Conservation (phyloP, 1,140 invertebrate genomes). For the Berghia stephanieae region DNA sequence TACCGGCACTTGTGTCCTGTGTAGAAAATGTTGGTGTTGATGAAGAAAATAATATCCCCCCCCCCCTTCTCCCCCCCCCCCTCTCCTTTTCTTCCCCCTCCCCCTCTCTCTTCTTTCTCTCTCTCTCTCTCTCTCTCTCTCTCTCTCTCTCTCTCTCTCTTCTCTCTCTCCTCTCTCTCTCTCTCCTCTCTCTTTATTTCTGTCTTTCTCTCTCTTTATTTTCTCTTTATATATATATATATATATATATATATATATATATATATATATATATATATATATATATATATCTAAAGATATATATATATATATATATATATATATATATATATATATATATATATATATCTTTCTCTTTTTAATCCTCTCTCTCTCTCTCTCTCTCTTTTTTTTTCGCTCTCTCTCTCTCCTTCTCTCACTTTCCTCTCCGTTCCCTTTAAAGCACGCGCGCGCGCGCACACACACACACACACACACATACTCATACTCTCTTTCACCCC, state of each 20-base stretch:
- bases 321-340: too few species aligned
- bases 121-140: conserved; percentile 16
- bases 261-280: too few species aligned
- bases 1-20: too few species aligned
- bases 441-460: too few species aligned
- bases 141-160: conserved; percentile 20
- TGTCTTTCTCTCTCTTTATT: not conserved
- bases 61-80: not conserved
- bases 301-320: too few species aligned
- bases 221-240: too few species aligned
- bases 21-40: too few species aligned
- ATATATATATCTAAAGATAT: too few species aligned
- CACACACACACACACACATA: too few species aligned
- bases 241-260: too few species aligned
- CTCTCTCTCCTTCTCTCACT: not conserved
- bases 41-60: not conserved
- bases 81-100: not conserved
- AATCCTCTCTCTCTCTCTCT: conserved; percentile 23
- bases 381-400: not conserved
- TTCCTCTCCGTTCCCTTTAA: not conserved
- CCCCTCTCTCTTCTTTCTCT: not conserved
- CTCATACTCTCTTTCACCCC: too few species aligned
- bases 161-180: not conserved
- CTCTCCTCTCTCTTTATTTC: not conserved
- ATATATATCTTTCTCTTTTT: not conserved